Evolutionary conservation across 2,113 vertebrate species (phyloP).

Genomic region (Tragulus kanchil): DNA sequence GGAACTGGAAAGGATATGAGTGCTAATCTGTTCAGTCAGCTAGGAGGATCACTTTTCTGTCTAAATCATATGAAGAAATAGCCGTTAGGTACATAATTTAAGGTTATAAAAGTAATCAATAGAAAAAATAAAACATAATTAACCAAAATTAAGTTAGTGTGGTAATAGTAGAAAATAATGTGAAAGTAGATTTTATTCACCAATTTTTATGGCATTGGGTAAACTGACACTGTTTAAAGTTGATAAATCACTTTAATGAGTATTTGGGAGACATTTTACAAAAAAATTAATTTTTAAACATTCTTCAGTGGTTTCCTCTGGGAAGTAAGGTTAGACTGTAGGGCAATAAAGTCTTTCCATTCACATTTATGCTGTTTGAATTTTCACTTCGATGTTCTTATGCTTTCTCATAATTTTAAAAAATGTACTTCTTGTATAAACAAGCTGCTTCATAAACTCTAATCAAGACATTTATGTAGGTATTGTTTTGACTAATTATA

Average conservation of each 20-base stretch:
- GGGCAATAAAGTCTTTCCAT: background rate
- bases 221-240: background rate
- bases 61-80: background rate
- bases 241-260: background rate
- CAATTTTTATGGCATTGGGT: background rate
- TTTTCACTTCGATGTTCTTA: constrained; percentile 43
- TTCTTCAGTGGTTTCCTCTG: constrained; percentile 32
- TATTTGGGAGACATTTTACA: background rate
- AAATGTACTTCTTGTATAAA: background rate
- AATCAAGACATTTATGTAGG: background rate
- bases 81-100: background rate
- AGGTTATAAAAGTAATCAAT: constrained; percentile 31
- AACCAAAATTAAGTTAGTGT: background rate
- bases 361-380: background rate
- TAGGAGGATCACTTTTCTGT: background rate
- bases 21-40: background rate
- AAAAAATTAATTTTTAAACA: constrained; percentile 13
- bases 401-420: background rate
- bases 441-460: background rate
- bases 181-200: background rate
- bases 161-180: background rate
- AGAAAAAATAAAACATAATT: constrained; percentile 2
- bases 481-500: constrained; percentile 13
- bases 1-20: background rate
- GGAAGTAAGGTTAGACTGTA: background rate